Base-by-base conservation (phyloP, 53 echinoderm and acorn worm genomes). In the Paracentrotus lividus region DNA sequence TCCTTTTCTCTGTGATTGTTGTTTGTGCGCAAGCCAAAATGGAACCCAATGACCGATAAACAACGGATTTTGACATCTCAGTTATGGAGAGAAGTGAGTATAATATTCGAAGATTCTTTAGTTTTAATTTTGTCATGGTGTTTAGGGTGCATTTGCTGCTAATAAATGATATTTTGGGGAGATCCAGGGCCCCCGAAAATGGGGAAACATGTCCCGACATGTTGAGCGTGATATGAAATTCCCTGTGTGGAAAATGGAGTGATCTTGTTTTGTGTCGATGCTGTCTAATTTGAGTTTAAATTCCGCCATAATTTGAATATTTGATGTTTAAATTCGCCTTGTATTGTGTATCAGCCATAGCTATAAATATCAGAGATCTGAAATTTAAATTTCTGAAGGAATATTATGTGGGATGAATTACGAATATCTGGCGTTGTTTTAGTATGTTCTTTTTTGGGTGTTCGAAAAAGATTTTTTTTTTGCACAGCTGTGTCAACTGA, bases 81-180 rank as follows among this genome's bases (percentile, higher is more conserved):
- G 51, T 53, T 68, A 68, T 53, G 91, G 68, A 51, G 32, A 91
- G 69, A 75, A 91, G 91, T 91, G 52, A 91, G 91, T 91, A 13
- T 75, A 36, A 52, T 72, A 32, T 24, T 20, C 45, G 3, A 18
- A 58, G 3, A 64, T 86, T 20, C 33, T 13, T 49, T 14, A n/a
- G 45, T 24, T 44, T 10, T 14, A 45, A 27, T 47, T 81, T 81
- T 81, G 5, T 5, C 33, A 45, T 45, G n/a, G n/a, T 45, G n/a
- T n/a, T 2, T 5, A 36, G 20, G 5, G 2, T 87, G 0, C 56
- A 20, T 64, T 89, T 40, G 43, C 12, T 4, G 7, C 15, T 0
- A 0, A 47, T 44, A 24, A 6, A 9, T 45, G 26, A 81, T n/a
- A 47, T 45, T 47, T 81, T 8, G 47, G 42, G 77, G 24, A n/a